These are phyloP conservation scores for Nesogale talazaci DNA, from an alignment of 2,113 vertebrate genomes.

Conservation along the genomic window DNA sequence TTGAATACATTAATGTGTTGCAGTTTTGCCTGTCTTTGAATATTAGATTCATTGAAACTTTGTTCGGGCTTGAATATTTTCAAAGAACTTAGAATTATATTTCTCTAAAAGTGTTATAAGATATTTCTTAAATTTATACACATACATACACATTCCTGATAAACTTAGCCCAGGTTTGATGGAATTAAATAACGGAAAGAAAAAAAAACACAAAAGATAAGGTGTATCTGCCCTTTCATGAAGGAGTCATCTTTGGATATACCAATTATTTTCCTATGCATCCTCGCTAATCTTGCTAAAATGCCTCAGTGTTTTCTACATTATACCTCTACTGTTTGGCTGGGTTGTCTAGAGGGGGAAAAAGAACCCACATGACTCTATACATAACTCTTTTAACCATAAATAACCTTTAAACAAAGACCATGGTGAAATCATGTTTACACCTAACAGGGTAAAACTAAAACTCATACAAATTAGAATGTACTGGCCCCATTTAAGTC, in stretches of 20 bases:
- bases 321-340: neutral
- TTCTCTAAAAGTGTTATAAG: too few relatives aligned
- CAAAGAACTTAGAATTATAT: neutral
- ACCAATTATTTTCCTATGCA: neutral
- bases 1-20: neutral
- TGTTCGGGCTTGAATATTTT: neutral
- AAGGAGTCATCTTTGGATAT: too few relatives aligned
- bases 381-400: too few relatives aligned
- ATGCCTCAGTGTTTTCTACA: neutral
- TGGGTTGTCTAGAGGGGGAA: too few relatives aligned
- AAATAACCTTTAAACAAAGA: too few relatives aligned
- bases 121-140: conserved; percentile 6
- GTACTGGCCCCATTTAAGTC: too few relatives aligned
- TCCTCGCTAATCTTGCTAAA: neutral
- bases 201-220: neutral
- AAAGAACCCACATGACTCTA: too few relatives aligned
- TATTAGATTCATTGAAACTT: conserved; percentile 13
- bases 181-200: neutral
- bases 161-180: neutral
- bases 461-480: too few relatives aligned
- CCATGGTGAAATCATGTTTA: too few relatives aligned
- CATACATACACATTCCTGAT: neutral
- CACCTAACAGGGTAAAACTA: too few relatives aligned
- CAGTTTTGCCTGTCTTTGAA: neutral
- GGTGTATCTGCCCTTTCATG: neutral